phyloP scores from a whole-genome alignment of 35 echinoderm and acorn worm genomes.

The Eucidaris tribuloides region DNA sequence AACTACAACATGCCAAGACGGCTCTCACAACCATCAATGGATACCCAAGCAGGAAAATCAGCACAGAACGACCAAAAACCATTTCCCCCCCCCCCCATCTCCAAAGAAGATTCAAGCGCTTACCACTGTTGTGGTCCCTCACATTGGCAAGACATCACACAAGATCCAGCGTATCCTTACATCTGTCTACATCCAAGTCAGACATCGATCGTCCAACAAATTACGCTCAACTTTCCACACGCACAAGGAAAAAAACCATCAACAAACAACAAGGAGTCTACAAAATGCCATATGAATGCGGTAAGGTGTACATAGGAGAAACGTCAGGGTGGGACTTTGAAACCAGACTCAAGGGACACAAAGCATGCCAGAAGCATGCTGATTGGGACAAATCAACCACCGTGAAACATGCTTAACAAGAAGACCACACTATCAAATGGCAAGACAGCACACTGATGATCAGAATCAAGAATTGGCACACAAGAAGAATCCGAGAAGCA shows the following conservation, averaged over 20 bases:
- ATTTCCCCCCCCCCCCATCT: too few relatives aligned
- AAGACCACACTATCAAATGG: background rate
- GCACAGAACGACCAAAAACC: background rate
- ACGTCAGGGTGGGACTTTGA: background rate
- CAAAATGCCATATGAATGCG: constrained; percentile 6
- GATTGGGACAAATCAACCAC: constrained; percentile 17
- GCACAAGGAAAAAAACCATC: background rate
- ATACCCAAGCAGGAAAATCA: background rate
- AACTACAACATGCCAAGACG: background rate
- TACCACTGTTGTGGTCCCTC: background rate
- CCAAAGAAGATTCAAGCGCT: background rate
- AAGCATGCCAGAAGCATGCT: background rate
- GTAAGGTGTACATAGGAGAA: too few relatives aligned
- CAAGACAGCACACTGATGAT: background rate
- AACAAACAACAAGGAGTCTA: background rate
- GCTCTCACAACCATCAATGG: background rate
- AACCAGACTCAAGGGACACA: constrained; percentile 26
- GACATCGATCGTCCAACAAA: background rate
- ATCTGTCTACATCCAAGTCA: background rate
- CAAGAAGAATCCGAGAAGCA: too few relatives aligned
- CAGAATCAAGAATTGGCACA: too few relatives aligned
- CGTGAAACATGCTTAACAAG: background rate
- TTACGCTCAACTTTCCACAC: background rate
- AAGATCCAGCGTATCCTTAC: constrained; percentile 2
- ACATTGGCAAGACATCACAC: background rate